Percentiles rank a stretch among this genome's conserved stretches.
phyloP scores from a whole-genome alignment of 1,140 invertebrate species.

The Bombus pyrosoma region DNA sequence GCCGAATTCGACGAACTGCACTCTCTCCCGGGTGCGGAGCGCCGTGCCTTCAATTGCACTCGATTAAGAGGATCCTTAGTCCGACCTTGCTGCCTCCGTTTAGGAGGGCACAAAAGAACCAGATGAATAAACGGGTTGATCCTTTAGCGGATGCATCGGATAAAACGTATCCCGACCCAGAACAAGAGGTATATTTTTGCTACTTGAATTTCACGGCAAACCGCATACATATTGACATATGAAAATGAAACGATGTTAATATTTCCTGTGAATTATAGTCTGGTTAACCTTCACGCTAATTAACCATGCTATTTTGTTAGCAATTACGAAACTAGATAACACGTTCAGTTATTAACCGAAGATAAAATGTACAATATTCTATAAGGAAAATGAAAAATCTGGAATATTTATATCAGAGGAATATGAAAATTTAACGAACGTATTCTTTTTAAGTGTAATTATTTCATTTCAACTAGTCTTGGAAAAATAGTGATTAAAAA shows the following conservation, averaged over 20 bases:
- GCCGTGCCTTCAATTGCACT: slow-evolving; percentile 37
- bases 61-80: slow-evolving; percentile 51
- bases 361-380: too few species aligned
- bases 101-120: slow-evolving; percentile 37
- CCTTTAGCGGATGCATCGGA: slow-evolving; percentile 12
- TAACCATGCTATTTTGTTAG: too few species aligned
- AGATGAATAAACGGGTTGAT: slow-evolving; percentile 37
- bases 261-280: not conserved
- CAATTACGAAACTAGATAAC: too few species aligned
- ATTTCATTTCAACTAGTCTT: not conserved
- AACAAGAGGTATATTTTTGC: not conserved
- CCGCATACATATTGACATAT: not conserved
- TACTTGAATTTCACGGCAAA: not conserved
- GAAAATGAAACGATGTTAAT: not conserved
- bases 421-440: not conserved
- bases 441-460: not conserved
- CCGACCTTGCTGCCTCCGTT: slow-evolving; percentile 52
- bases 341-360: too few species aligned
- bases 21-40: not conserved
- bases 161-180: not conserved
- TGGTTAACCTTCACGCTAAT: too few species aligned
- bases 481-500: not conserved
- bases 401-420: not conserved
- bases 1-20: slow-evolving; percentile 55
- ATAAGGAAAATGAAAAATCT: too few species aligned